A percentile compares a stretch with the other conserved stretches of the same genome.
Evolutionary conservation across 2,113 vertebrate species (phyloP).

Genomic region (Tetrao urogallus): DNA sequence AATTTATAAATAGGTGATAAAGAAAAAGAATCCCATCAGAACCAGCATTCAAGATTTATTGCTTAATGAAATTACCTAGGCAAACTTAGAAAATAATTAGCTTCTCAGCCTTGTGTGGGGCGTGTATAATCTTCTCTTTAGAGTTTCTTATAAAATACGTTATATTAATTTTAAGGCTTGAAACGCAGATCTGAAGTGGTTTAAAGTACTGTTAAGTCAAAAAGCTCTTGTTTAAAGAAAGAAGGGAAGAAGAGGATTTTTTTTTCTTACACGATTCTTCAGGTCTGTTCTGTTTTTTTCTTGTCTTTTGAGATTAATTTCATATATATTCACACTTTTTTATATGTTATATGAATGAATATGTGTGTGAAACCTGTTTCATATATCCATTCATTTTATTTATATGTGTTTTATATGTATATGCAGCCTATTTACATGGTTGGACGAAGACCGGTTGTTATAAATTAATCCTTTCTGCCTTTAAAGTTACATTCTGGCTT

Average conservation of each 20-base stretch:
- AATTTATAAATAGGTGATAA: not conserved
- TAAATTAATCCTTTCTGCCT: not conserved
- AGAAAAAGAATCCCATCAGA: not conserved
- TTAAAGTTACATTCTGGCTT: conserved; percentile 15
- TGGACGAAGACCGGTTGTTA: not conserved
- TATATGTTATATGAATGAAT: not conserved
- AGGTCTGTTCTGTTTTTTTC: not conserved
- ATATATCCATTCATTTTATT: not conserved
- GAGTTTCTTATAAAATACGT: not conserved
- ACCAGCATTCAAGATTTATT: not conserved
- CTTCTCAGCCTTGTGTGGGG: not conserved
- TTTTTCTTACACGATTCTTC: not conserved
- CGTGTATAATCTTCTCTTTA: not conserved
- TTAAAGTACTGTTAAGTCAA: not conserved
- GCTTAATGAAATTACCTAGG: not conserved
- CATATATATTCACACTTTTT: not conserved
- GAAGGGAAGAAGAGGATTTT: not conserved
- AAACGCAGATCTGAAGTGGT: not conserved
- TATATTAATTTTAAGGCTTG: not conserved
- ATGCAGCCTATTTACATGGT: not conserved
- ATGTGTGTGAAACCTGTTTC: not conserved
- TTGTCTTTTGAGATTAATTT: not conserved
- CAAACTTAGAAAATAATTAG: not conserved
- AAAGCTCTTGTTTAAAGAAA: not conserved
- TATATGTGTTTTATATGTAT: not conserved